Evolutionary conservation across 2,888 invertebrate genomes (phyloP), one percentile per base, ranked within the genome.

Genomic region (Cepaea hortensis): DNA sequence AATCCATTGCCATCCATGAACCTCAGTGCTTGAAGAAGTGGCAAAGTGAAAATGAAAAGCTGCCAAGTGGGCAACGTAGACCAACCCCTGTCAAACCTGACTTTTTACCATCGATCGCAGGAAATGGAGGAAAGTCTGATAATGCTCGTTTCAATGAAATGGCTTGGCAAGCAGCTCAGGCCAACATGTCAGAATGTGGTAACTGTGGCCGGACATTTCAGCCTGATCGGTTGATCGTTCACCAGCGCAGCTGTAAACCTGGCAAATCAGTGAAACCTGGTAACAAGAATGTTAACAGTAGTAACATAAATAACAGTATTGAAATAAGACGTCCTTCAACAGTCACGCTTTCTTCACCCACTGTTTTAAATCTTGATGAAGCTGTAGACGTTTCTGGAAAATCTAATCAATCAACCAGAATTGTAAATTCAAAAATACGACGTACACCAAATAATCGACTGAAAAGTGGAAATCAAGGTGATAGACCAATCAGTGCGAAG

Each of bases 181-280:
- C 93, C 3, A 95, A 96, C 89, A 93, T 96, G 90, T 94, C 96
- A 15, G 95, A 96, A 3, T 97, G 97, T 91, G 94, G 95, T 77
- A 96, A 95, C 90, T 97, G 96, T 92, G 96, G 96, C 15, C 94
- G 96, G 83, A 96, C 96, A 61, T 96, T 97, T 94, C 94, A 95
- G 88, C 96, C 96, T 0, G 96, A 96, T 89, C 95, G 96, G 61
- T 93, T 97, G 48, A 91, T 95, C 18, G 95, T 96, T 15, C 96
- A 96, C 92, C 95, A 96, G 90, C 89, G 91, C 75, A 91, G 91
- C 76, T 93, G 93, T 88, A 92, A 91, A 89, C 89, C 88, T 70
- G 89, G 89, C 5, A 90, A 90, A 73, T 88, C 88, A 65, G 77
- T 89, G 81, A 88, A 87, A 72, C 89, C 89, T 18, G 61, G 87